phyloP scores from a whole-genome alignment of 35 echinoderm and acorn worm genomes.

The Lytechinus variegatus region DNA sequence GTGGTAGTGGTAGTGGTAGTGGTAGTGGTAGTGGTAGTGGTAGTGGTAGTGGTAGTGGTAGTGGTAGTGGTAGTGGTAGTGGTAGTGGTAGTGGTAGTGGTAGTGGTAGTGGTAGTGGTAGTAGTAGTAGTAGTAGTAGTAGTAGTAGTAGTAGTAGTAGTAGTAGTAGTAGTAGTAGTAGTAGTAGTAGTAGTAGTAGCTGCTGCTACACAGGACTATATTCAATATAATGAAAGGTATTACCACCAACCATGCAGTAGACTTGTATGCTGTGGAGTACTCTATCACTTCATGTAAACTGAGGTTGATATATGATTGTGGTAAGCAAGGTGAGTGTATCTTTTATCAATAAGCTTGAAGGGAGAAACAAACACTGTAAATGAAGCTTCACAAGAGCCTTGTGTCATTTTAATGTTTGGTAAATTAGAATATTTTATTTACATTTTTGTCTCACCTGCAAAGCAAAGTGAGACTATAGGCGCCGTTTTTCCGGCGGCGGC shows the following conservation, averaged over 20 bases:
- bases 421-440: no score
- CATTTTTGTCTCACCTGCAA: no score
- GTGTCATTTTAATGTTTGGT: no score
- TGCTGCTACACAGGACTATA: no score
- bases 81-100: neutral
- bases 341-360: no score
- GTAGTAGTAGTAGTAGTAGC: neutral
- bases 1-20: neutral
- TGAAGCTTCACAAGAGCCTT: no score
- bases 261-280: neutral
- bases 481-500: no score
- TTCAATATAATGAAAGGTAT: neutral
- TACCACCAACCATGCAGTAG: neutral
- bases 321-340: neutral
- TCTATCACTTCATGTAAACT: neutral
- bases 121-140: neutral
- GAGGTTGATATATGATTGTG: neutral
- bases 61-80: no score
- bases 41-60: neutral
- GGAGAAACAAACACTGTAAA: no score
- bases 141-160: neutral
- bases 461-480: no score
- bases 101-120: neutral
- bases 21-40: neutral
- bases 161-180: neutral